Base-by-base conservation (phyloP, 2,113 vertebrate genomes). In the Sciurus niger region DNA sequence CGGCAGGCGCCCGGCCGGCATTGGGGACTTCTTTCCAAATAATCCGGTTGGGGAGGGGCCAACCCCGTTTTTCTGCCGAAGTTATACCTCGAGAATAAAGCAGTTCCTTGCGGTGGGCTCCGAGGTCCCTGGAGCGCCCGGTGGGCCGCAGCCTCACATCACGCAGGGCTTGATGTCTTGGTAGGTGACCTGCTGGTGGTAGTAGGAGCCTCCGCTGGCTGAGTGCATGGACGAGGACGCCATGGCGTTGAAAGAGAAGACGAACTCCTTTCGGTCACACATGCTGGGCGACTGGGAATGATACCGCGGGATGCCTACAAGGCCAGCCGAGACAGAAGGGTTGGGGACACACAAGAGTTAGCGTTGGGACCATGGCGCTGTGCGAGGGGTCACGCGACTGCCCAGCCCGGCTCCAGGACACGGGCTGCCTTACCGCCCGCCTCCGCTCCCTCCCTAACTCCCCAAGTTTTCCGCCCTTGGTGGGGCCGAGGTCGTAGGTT, bases 241-340 rank as follows among this genome's bases (percentile, higher is more conserved):
- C 99, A 99, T 99, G 98, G 99, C 99, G 98, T 99, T 99, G 99
- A 99, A 99, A 95, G 99, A 99, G 99, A 99, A 99, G 98, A 99
- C 99, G 93, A 99, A 99, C 98, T 99, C 99, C 97, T 99, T 99
- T 92, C 99, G 98, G 99, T 99, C 99, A 89, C 99, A 99, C 99
- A 99, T 99, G 98, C 99, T 99, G 83, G 99, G 99, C 32, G 99
- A 99, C 98, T 99, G 99, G 40, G 99, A 99, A 96, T 99, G 99
- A 98, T 99, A 99, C 98, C 99, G 98, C 46, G 99, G 99, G 97
- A 99, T 99, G 98, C 99, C 99, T 99, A 98, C 1, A n/a, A 90
- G 86, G 58, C 1, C 14, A n/a, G 82, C 70, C 0, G 3, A 40
- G 16, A 95, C 58, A 79, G 55, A 82, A 22, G 30, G 24, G 32